Conservation (phyloP, 2,113 vertebrate genomes). For the Saguinus imperator region DNA sequence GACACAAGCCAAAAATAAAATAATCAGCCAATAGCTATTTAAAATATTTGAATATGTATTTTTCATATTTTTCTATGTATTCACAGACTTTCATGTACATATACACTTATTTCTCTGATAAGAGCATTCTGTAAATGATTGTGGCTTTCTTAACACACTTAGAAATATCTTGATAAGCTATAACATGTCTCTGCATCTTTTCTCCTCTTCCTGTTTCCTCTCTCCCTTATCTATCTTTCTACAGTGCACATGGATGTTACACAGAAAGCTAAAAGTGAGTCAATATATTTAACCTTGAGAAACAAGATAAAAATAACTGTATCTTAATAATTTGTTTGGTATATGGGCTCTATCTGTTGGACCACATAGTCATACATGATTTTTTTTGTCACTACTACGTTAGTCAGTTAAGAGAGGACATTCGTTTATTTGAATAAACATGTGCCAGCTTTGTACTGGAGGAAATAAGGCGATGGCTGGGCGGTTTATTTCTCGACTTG, state of each 20-base stretch:
- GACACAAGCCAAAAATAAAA: not conserved
- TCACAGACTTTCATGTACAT: not conserved
- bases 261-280: not conserved
- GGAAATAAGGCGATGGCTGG: not conserved
- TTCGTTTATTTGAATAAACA: constrained; percentile 33
- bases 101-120: not conserved
- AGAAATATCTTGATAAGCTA: not conserved
- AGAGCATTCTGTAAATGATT: not conserved
- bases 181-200: not conserved
- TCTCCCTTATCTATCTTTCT: not conserved
- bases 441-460: not conserved
- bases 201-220: not conserved
- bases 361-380: not conserved
- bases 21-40: not conserved
- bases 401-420: not conserved
- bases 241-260: not conserved
- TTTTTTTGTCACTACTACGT: not conserved
- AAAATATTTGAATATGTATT: not conserved
- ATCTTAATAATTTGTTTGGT: constrained; percentile 9
- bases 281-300: constrained; percentile 9
- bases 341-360: not conserved
- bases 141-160: not conserved
- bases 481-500: not conserved
- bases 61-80: not conserved
- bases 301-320: not conserved